phyloP scores from a whole-genome alignment of 1,140 invertebrate genomes.

The Cylas formicarius region DNA sequence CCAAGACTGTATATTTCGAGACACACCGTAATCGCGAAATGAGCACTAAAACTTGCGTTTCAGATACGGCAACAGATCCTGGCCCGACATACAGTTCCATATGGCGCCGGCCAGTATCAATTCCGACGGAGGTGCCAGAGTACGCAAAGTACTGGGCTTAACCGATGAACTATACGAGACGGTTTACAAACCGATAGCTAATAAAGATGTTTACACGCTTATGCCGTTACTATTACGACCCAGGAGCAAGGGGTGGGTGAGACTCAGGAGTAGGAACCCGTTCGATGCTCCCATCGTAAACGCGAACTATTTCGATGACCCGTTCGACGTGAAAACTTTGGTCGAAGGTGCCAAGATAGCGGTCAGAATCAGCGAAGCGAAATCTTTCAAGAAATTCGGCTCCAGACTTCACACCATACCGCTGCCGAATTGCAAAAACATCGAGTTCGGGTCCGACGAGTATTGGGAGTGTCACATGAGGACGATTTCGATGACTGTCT shows the following conservation, averaged over 20 bases:
- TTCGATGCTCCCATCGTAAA: constrained; percentile 79
- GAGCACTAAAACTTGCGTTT: not conserved
- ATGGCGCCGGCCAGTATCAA: constrained; percentile 80
- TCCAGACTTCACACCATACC: constrained; percentile 65
- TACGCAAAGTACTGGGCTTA: constrained; percentile 71
- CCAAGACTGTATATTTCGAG: too few relatives aligned
- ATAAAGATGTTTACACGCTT: constrained; percentile 69
- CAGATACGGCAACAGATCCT: constrained; percentile 51
- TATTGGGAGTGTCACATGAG: constrained; percentile 82
- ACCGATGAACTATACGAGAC: constrained; percentile 74
- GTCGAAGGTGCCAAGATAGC: constrained; percentile 74
- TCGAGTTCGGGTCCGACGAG: constrained; percentile 63
- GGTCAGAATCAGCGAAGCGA: constrained; percentile 60
- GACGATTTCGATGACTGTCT: constrained; percentile 80
- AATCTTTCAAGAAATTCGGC: constrained; percentile 73
- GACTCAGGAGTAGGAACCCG: constrained; percentile 69
- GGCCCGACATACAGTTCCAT: constrained; percentile 80
- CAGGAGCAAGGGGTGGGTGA: constrained; percentile 68
- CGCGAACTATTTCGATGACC: constrained; percentile 80
- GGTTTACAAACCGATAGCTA: constrained; percentile 63
- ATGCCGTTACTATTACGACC: constrained; percentile 76
- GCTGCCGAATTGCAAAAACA: constrained; percentile 69
- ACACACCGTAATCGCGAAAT: not conserved
- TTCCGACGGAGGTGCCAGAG: constrained; percentile 66
- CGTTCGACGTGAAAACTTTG: constrained; percentile 64